Evolutionary conservation across 2,888 invertebrate genomes (phyloP), one percentile per base, ranked within the genome.

Genomic region (Gortyna flavago): DNA sequence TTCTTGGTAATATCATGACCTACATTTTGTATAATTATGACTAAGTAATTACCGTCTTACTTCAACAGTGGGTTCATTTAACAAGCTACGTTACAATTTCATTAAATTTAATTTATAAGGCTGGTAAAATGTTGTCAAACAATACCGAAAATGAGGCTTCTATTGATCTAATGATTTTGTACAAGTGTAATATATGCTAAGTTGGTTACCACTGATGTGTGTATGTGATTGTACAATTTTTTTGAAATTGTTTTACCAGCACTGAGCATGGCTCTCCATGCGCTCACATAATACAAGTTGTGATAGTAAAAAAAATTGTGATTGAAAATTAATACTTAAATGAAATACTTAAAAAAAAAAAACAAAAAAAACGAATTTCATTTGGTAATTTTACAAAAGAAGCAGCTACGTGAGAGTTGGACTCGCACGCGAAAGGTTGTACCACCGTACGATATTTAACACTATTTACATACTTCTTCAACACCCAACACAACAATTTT

Each of bases 1-100:
- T 84, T 75, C 72, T 66, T 85, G 83, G 64, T 84, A 68, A 74
- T 77, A 71, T 66, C 69, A 44, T 85, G 73, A 79, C 84, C 79
- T 62, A 83, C 54, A 83, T 83, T 76, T 79, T 70, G 79, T 73
- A 16, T 71, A 70, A 73, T 75, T 82, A 75, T 62, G 61, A 72
- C 51, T 68, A 11, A 21, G 75, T 84, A 84, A 84, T 85, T 75
- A 78, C 32, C 59, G 85, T 72, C 75, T 85, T 71, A 75, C 75
- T 84, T 81, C 62, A 83, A 83, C 70, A 67, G 64, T 75, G 44
- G 29, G 51, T 32, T 80, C 51, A 81, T 80, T 84, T 44, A 74
- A 67, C 80, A 25, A 41, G 21, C 35, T 41, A 83, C 51, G 29
- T 41, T 72, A 35, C 35, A 51, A 77, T 51, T 68, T 68, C 62